Percentiles rank a stretch among this genome's conserved stretches.
Conservation (phyloP, 1,140 invertebrate genomes). For the Drosophila nasuta region DNA sequence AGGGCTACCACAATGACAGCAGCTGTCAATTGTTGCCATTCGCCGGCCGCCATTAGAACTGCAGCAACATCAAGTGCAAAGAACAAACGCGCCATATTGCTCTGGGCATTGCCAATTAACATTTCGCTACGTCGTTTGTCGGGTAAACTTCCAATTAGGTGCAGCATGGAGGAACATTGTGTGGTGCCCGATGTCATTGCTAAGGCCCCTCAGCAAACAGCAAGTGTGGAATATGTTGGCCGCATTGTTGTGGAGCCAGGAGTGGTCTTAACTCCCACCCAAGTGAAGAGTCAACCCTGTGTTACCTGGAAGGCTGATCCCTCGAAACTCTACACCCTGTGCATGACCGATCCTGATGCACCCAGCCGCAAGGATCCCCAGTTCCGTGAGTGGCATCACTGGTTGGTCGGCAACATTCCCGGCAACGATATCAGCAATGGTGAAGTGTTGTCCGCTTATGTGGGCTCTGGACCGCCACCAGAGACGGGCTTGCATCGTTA, state of each 20-base stretch:
- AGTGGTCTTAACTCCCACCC: slow-evolving; percentile 89
- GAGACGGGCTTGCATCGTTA: slow-evolving; percentile 95
- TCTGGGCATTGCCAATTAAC: slow-evolving; percentile 24
- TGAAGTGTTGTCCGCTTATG: slow-evolving; percentile 91
- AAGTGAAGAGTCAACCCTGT: slow-evolving; percentile 89
- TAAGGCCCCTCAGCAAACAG: slow-evolving; percentile 53
- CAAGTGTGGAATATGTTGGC: slow-evolving; percentile 48
- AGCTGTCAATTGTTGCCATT: slow-evolving; percentile 31
- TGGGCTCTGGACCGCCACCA: slow-evolving; percentile 94
- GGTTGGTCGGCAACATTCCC: slow-evolving; percentile 96
- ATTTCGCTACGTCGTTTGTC: slow-evolving; percentile 23
- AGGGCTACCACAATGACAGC: slow-evolving; percentile 33
- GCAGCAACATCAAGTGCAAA: slow-evolving; percentile 17
- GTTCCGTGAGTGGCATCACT: slow-evolving; percentile 96
- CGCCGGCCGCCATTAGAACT: slow-evolving; percentile 7
- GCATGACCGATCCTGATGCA: slow-evolving; percentile 87
- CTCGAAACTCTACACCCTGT: slow-evolving; percentile 90
- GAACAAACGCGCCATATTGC: slow-evolving; percentile 10
- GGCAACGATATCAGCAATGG: slow-evolving; percentile 90
- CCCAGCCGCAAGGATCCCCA: slow-evolving; percentile 92
- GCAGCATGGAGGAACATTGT: slow-evolving; percentile 70
- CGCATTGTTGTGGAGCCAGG: slow-evolving; percentile 87
- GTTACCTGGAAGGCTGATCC: slow-evolving; percentile 89
- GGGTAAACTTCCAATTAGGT: neutral
- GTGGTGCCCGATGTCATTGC: slow-evolving; percentile 79